A percentile compares a stretch with the other conserved stretches of the same genome.
Evolutionary conservation across 30 jellyfish, hydroid and myxozoan species (phyloP).

Genomic region (Catostylus mosaicus): DNA sequence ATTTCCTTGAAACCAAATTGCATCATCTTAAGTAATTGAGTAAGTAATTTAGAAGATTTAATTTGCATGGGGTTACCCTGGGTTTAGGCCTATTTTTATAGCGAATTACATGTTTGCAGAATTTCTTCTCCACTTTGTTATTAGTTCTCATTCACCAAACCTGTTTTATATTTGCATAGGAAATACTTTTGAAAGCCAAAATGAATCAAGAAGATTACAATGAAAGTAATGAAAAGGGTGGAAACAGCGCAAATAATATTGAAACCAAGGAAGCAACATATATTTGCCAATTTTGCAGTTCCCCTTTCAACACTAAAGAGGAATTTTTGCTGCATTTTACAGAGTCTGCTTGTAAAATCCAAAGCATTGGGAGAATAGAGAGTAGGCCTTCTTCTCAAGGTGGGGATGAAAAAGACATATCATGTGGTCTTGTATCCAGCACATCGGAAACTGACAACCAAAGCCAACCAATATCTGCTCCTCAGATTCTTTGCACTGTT

Average conservation of each 20-base stretch:
- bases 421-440: neutral
- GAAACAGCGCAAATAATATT: neutral
- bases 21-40: no score
- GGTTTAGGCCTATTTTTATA: no score
- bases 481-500: slow-evolving; percentile 67
- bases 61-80: no score
- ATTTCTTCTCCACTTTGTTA: no score
- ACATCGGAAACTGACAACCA: neutral
- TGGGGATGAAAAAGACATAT: neutral
- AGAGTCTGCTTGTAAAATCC: slow-evolving; percentile 56
- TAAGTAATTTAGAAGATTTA: no score
- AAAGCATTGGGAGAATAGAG: slow-evolving; percentile 55
- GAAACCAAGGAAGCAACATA: slow-evolving; percentile 17
- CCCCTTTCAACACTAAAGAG: slow-evolving; percentile 53
- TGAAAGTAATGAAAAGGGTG: slow-evolving; percentile 7
- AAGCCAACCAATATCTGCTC: slow-evolving; percentile 5
- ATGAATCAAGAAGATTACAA: neutral
- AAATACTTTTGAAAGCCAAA: neutral
- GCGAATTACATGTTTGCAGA: no score
- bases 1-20: no score
- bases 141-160: no score
- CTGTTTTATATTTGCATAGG: no score
- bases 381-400: slow-evolving; percentile 15
- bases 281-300: slow-evolving; percentile 60
- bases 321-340: slow-evolving; percentile 59